Conservation (phyloP, 1,140 invertebrate species). For the Brachionus angularis region DNA sequence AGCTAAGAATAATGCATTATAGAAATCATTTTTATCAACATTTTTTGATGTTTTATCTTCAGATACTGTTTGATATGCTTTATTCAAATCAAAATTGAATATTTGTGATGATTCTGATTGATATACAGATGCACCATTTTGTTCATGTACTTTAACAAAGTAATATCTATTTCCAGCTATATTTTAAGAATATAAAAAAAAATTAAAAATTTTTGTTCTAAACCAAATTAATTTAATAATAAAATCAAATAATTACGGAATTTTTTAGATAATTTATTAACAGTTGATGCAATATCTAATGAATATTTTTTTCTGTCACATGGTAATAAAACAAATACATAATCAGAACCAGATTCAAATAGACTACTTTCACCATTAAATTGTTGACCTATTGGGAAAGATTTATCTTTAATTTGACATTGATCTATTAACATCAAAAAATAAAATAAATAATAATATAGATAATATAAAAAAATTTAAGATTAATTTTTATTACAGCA, state of each 20-base stretch:
- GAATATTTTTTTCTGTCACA: constrained; percentile 38
- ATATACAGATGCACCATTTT: constrained; percentile 38
- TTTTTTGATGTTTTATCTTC: background rate
- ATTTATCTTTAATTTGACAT: constrained; percentile 18
- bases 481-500: constrained; percentile 33
- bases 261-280: background rate
- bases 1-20: constrained; percentile 15
- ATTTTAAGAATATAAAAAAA: background rate
- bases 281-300: background rate
- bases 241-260: constrained; percentile 5
- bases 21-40: constrained; percentile 5
- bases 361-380: background rate
- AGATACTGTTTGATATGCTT: constrained; percentile 14
- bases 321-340: constrained; percentile 30
- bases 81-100: constrained; percentile 26
- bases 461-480: background rate
- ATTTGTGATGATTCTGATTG: constrained; percentile 17
- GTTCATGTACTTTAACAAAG: constrained; percentile 12
- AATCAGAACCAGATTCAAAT: constrained; percentile 19
- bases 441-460: background rate
- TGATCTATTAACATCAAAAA: background rate
- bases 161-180: constrained; percentile 35
- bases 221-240: background rate
- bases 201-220: background rate
- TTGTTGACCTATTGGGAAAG: background rate